Evolutionary conservation across 1,140 invertebrate genomes (phyloP), one percentile per base, ranked within the genome.

Genomic region (Apocrypta bakeri): DNA sequence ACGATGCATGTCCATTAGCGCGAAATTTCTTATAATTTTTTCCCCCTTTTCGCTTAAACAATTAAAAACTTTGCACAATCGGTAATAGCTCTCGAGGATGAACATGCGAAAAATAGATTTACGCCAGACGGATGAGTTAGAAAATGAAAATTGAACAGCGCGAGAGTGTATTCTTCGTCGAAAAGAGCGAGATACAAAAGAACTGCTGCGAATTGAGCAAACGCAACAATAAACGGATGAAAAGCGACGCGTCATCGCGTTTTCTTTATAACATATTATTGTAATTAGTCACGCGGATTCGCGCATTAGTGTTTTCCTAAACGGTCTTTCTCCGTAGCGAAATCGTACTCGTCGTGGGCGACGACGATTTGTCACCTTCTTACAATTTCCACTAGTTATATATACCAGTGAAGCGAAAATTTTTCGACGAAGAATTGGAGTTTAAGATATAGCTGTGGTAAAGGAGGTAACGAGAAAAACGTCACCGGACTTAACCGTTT

Each of bases 381-480:
- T 56, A 17, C 17, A 56, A 21, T 21, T n/a, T 4, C 33, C 33
- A 9, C 33, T 37, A 9, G 33, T 9, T 37, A 9, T 37, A 37
- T 37, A 37, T 9, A 9, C 3, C 33, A 9, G 3, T 37, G 33
- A 2, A n/a, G 33, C 33, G 2, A 4, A 37, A 37, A 37, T 4
- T 37, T 37, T 37, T 37, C 33, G 33, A 37, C 33, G 33, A 2
- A 37, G 3, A 37, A 37, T 2, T 9, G 33, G 9, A 37, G 33
- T 9, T 2, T n/a, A 56, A 56, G 0, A 21, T 56, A 21, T 7
- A 17, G 48, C 48, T n/a, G 12, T 17, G 48, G 48, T 14, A 48
- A 3, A 17, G 21, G 42, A 48, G 42, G 68, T 69, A 69, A 69
- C 33, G 68, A 69, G 68, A 69, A 69, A 69, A 69, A 69, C 27